phyloP scores from a whole-genome alignment of 2,113 vertebrate species.

The Caranx ignobilis region DNA sequence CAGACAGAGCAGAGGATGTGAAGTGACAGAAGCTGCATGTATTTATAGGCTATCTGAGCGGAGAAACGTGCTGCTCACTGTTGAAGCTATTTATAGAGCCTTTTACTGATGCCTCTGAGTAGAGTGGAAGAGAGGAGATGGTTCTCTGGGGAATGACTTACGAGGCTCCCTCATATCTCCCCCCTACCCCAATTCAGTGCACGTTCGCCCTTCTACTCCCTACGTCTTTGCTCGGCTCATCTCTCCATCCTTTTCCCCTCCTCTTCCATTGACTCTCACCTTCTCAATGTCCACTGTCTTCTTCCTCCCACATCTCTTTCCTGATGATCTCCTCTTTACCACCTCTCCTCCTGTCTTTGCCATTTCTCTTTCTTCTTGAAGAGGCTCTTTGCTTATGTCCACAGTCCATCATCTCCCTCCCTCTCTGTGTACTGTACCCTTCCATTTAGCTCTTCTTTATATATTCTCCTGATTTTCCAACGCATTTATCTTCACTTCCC shows the following conservation, averaged over 20 bases:
- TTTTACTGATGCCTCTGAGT: conserved; percentile 76
- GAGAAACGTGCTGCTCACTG: conserved; percentile 74
- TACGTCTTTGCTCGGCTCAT: conserved; percentile 30
- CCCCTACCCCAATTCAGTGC: conserved; percentile 52
- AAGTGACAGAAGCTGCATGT: conserved; percentile 80
- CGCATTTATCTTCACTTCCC: conserved; percentile 10
- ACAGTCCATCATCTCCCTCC: conserved; percentile 39
- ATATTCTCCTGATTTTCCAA: conserved; percentile 32
- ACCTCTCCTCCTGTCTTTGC: conserved; percentile 6
- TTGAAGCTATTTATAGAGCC: conserved; percentile 78
- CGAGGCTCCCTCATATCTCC: conserved; percentile 63
- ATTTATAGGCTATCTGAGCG: conserved; percentile 79
- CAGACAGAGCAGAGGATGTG: conserved; percentile 57
- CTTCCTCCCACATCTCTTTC: conserved; percentile 8
- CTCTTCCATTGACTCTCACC: conserved; percentile 4
- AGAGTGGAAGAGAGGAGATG: conserved; percentile 57
- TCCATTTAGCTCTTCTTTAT: conserved; percentile 6
- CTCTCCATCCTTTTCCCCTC: conserved; percentile 31
- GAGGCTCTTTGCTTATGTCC: conserved; percentile 34
- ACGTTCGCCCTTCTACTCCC: conserved; percentile 48
- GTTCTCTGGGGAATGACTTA: conserved; percentile 73
- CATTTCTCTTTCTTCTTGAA: conserved; percentile 14
- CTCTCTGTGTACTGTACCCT: conserved; percentile 13
- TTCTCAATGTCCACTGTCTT: conserved; percentile 26
- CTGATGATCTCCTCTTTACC: conserved; percentile 31